Evolutionary conservation across 2,888 invertebrate species (phyloP).

Genomic region (Bhutanitis thaidina): DNA sequence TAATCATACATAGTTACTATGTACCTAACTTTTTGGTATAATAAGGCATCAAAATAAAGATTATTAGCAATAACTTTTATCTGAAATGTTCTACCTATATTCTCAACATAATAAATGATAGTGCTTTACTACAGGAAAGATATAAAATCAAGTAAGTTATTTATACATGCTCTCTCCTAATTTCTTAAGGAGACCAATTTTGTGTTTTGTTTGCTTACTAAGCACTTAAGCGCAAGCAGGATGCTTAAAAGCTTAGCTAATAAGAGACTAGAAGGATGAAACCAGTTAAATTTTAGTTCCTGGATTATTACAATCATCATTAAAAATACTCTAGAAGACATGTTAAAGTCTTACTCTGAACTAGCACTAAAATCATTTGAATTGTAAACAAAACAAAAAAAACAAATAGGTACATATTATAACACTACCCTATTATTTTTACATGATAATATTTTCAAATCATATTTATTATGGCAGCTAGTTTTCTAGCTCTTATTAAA

Average conservation of each 20-base stretch:
- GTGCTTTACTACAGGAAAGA: not conserved
- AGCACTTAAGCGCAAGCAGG: not conserved
- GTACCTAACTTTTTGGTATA: constrained; percentile 23
- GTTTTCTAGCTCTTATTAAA: constrained; percentile 37
- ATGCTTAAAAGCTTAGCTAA: constrained; percentile 24
- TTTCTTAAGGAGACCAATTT: not conserved
- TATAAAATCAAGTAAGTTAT: not conserved
- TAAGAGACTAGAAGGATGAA: constrained; percentile 36
- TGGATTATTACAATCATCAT: constrained; percentile 18
- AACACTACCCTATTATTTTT: constrained; percentile 32
- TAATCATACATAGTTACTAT: constrained; percentile 19
- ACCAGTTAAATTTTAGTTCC: constrained; percentile 27
- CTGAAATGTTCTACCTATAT: not conserved
- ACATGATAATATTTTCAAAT: constrained; percentile 37
- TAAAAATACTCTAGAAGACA: constrained; percentile 14
- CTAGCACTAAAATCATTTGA: constrained; percentile 25
- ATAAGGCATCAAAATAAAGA: constrained; percentile 9
- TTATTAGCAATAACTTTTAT: not conserved
- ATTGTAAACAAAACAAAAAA: constrained; percentile 33
- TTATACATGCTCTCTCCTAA: not conserved
- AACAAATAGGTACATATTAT: constrained; percentile 31
- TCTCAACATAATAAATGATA: not conserved
- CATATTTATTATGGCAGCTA: constrained; percentile 66
- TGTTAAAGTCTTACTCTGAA: constrained; percentile 27
- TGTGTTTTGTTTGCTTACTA: not conserved